Evolutionary conservation across 2,113 vertebrate species (phyloP).

Genomic region (Microcebus griseorufus): DNA sequence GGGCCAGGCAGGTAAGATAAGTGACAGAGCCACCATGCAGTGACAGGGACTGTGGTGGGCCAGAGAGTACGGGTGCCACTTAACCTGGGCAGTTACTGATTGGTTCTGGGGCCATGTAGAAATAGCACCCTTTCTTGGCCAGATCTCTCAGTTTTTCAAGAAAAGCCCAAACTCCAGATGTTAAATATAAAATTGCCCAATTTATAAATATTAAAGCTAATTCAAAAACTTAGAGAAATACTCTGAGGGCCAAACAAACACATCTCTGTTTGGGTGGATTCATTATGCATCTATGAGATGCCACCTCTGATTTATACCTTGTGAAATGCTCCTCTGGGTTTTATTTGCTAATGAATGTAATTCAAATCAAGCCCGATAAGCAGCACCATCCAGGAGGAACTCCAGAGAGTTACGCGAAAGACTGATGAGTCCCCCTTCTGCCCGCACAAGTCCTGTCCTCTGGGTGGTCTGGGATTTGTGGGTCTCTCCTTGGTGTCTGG

Average conservation of each 20-base stretch:
- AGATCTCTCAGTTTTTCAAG: conserved; percentile 21
- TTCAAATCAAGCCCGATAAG: neutral
- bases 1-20: neutral
- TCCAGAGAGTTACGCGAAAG: neutral
- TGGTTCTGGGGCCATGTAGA: neutral
- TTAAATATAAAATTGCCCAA: conserved; percentile 38
- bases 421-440: too few relatives aligned
- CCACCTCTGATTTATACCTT: neutral
- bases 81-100: neutral
- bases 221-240: neutral
- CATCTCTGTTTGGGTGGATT: neutral
- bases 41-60: neutral
- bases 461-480: neutral
- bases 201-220: conserved; percentile 40
- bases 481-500: neutral
- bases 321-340: neutral
- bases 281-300: neutral
- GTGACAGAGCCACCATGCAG: neutral
- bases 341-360: neutral
- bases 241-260: neutral
- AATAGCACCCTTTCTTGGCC: neutral
- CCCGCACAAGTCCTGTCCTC: neutral
- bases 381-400: neutral
- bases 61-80: neutral
- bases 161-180: conserved; percentile 10